Percentiles rank a stretch among this genome's conserved stretches.
phyloP scores from a whole-genome alignment of 1,140 invertebrate species.

The Pissodes strobi region DNA sequence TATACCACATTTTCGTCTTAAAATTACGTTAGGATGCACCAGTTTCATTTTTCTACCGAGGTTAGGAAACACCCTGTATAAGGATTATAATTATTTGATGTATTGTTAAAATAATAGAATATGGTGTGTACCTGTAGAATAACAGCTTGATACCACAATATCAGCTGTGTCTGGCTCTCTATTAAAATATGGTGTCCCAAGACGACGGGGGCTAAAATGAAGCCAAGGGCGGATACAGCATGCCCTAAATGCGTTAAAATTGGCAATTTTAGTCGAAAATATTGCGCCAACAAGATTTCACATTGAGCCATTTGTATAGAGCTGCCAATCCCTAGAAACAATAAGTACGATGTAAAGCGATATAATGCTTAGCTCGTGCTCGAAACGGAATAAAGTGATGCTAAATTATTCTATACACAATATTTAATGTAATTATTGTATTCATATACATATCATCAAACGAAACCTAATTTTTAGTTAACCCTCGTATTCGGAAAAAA shows the following conservation, averaged over 20 bases:
- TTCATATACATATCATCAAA: too few relatives aligned
- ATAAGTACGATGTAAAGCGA: too few relatives aligned
- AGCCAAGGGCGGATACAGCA: conserved; percentile 39
- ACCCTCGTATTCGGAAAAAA: background rate
- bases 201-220: conserved; percentile 44
- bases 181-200: conserved; percentile 44
- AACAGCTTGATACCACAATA: conserved; percentile 52
- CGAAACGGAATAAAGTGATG: conserved; percentile 23
- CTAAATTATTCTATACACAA: too few relatives aligned
- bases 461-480: background rate
- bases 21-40: too few relatives aligned
- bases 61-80: too few relatives aligned
- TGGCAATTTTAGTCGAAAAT: conserved; percentile 48
- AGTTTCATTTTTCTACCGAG: too few relatives aligned
- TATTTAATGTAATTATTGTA: too few relatives aligned
- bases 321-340: conserved; percentile 47
- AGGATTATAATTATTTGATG: too few relatives aligned
- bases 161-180: conserved; percentile 38
- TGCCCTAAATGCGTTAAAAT: conserved; percentile 42
- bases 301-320: conserved; percentile 48
- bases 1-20: too few relatives aligned
- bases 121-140: conserved; percentile 48
- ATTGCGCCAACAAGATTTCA: conserved; percentile 50
- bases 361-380: too few relatives aligned
- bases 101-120: too few relatives aligned